Evolutionary conservation across 2,888 invertebrate species (phyloP), one percentile per base, ranked within the genome.

Genomic region (Digitonthophagus gazella): DNA sequence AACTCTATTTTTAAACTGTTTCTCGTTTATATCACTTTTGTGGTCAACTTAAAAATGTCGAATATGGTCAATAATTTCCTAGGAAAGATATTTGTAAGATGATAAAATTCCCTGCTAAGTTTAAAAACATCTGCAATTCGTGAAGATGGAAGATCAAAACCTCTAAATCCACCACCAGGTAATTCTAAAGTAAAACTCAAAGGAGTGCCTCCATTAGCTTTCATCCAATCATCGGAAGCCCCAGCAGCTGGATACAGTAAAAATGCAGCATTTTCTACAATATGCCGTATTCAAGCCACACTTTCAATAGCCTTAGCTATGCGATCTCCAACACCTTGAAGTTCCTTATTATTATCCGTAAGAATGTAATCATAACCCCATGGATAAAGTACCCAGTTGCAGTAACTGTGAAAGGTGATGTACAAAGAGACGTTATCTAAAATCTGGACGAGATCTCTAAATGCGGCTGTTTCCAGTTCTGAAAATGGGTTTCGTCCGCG

Each of bases 401-500:
- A 93, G 75, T 86, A 93, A 14, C 93, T 90, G 78, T 95, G 94
- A 71, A 93, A 83, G 0, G 90, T 89, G 8, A 93, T 76, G 78
- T 92, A 94, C 70, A 91, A 81, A 58, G 88, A 85, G 18, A 88
- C 82, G 11, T 85, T 81, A 65, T 89, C 85, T 16, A 88, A 83
- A 4, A 81, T 75, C 0, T 85, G 81, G 22, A 87, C 78, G 0
- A 84, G 75, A 71, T 89, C 85, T 0, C 87, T 83, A 2, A 92
- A 83, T 14, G 86, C 69, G 16, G 78, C 78, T 0, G 89, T 87
- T 80, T 93, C 93, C 0, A 85, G 82, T 80, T 93, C 93, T 0
- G 92, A 92, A 80, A 91, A 90, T 0, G 90, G 78, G 0, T 75
- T 74, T 3, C 83, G 80, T 0, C 93, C 93, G 2, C 86, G 86